Evolutionary conservation across 1,140 invertebrate species (phyloP).

Genomic region (Drosophila simulans): DNA sequence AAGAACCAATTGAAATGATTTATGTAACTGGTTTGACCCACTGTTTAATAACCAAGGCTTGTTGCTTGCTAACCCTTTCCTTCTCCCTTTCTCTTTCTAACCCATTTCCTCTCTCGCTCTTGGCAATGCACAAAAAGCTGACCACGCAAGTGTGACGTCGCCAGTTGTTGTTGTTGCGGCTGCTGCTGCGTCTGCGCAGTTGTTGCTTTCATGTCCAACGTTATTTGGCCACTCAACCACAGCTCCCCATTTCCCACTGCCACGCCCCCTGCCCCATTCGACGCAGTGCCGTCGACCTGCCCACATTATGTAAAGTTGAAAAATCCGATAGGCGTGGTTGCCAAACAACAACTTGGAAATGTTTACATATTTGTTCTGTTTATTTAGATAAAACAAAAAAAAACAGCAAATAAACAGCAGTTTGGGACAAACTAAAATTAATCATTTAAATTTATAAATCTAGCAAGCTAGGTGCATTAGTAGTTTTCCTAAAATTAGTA

Average conservation of each 20-base stretch:
- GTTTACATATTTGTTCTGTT: slow-evolving; percentile 22
- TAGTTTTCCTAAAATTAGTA: no score
- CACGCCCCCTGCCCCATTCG: neutral
- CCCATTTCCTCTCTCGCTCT: neutral
- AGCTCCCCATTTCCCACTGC: slow-evolving; percentile 50
- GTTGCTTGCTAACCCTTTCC: slow-evolving; percentile 16
- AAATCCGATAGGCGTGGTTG: slow-evolving; percentile 55
- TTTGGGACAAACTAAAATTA: no score
- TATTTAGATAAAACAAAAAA: no score
- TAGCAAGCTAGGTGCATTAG: no score
- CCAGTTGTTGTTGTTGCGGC: slow-evolving; percentile 27
- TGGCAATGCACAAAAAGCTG: slow-evolving; percentile 56
- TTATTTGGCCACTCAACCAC: slow-evolving; percentile 70
- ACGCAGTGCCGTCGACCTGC: slow-evolving; percentile 38
- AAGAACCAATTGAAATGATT: no score
- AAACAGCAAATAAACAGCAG: no score
- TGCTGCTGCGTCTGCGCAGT: slow-evolving; percentile 18
- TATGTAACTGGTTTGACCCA: neutral
- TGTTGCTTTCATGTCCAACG: slow-evolving; percentile 10
- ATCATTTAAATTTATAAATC: no score
- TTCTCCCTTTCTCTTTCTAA: slow-evolving; percentile 3
- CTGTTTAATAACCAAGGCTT: slow-evolving; percentile 7
- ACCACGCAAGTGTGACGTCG: slow-evolving; percentile 77
- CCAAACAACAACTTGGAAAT: slow-evolving; percentile 35
- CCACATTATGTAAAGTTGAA: slow-evolving; percentile 68